Evolutionary conservation across 1,140 invertebrate genomes (phyloP), one percentile per base, ranked within the genome.

Genomic region (Formica exsecta): DNA sequence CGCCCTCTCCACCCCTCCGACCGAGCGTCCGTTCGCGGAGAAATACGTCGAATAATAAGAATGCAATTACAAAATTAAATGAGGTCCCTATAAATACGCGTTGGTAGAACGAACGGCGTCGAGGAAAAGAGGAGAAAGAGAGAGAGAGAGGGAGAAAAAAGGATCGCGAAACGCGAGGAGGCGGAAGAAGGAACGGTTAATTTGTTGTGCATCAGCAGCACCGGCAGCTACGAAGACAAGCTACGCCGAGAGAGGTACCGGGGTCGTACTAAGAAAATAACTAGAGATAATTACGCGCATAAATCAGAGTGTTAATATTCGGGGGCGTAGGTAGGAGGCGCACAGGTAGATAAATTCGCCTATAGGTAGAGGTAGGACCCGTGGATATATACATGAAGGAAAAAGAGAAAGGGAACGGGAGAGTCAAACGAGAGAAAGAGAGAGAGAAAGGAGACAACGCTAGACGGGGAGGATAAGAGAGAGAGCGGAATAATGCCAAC

Each of bases 221-320:
- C 85, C 92, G 83, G 93, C 93, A 93, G 93, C 93, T 90, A 92
- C 91, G 90, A 86, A 90, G 86, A 87, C 87, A 84, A 66, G 85
- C 75, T 74, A 65, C 77, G 91, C 48, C 48, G 83, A 70, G 85
- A 91, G 88, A 74, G n/a, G 57, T 66, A 71, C 48, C 38, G 77
- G 80, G 38, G 51, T 64, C 74, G 71, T 71, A 59, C 77, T 65
- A 76, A 92, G 93, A 94, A 95, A 95, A 95, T 95, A 94, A 94
- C 93, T 94, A 92, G 92, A 94, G 93, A 95, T 95, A 95, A 95
- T 95, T 95, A 94, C 94, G 91, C 65, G 94, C 94, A 95, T 95
- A 95, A 95, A 95, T 95, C 95, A 95, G 90, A 85, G 91, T 88
- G 92, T 95, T 95, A 94, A 95, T 95, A 95, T 94, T 95, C 92